Evolutionary conservation across 2,888 invertebrate genomes (phyloP).

Genomic region (Eupeodes luniger): DNA sequence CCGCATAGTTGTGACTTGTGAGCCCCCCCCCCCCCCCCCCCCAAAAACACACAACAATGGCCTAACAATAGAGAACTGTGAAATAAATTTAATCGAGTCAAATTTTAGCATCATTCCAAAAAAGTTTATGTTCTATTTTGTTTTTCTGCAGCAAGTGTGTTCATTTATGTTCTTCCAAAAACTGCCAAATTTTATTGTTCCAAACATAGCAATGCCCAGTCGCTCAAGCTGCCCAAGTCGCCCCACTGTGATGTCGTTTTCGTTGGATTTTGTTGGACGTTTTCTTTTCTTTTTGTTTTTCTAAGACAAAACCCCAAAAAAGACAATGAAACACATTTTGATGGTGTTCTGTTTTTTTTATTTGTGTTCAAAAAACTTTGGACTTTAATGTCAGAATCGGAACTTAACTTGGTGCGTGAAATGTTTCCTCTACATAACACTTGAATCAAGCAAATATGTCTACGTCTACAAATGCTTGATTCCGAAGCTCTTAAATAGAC

Average conservation of each 20-base stretch:
- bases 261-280: background rate
- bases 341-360: slow-evolving; percentile 26
- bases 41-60: slow-evolving; percentile 17
- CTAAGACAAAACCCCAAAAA: slow-evolving; percentile 18
- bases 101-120: slow-evolving; percentile 69
- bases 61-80: slow-evolving; percentile 61
- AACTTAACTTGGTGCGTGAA: background rate
- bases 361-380: background rate
- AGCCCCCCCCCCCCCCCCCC: background rate
- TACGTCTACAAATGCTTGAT: no score
- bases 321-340: slow-evolving; percentile 34
- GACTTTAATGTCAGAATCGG: background rate
- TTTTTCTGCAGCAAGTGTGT: slow-evolving; percentile 32
- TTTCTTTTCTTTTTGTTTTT: slow-evolving; percentile 19
- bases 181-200: slow-evolving; percentile 41
- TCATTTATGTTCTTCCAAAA: slow-evolving; percentile 55
- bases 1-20: slow-evolving; percentile 58
- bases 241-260: slow-evolving; percentile 34
- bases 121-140: slow-evolving; percentile 19
- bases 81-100: slow-evolving; percentile 75
- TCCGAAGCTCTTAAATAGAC: no score
- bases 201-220: background rate
- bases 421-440: no score
- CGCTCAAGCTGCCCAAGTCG: background rate
- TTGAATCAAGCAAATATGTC: no score